Evolutionary conservation across 2,888 invertebrate species (phyloP).

Genomic region (Phaedon cochleariae): DNA sequence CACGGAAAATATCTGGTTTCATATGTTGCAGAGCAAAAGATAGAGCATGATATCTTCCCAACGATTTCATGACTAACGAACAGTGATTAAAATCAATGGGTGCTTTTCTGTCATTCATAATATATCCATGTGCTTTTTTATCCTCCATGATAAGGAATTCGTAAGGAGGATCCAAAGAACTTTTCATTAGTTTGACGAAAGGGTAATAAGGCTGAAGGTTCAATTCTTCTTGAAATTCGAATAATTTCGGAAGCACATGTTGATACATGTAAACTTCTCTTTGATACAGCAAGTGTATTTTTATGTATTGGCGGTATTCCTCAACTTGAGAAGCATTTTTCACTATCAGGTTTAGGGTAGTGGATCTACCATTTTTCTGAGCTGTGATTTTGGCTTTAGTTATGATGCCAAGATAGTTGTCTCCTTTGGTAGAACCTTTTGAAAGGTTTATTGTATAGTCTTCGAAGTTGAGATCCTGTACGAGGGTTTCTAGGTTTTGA

Average conservation of each 20-base stretch:
- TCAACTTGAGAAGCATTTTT: constrained; percentile 28
- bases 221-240: constrained; percentile 13
- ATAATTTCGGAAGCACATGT: constrained; percentile 15
- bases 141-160: constrained; percentile 30
- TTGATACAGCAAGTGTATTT: constrained; percentile 22
- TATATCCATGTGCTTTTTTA: constrained; percentile 18
- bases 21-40: constrained; percentile 20
- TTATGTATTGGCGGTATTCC: constrained; percentile 27
- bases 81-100: constrained; percentile 21
- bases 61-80: constrained; percentile 15
- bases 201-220: constrained; percentile 18
- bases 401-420: constrained; percentile 50
- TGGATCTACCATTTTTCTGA: constrained; percentile 21
- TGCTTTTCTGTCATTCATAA: constrained; percentile 23
- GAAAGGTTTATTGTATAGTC: constrained; percentile 31
- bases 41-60: constrained; percentile 23
- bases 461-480: constrained; percentile 4
- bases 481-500: constrained; percentile 1
- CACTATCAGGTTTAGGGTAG: constrained; percentile 24
- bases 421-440: constrained; percentile 45
- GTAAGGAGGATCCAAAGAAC: constrained; percentile 10
- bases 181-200: constrained; percentile 9
- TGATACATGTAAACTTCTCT: constrained; percentile 25
- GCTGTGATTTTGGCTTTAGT: constrained; percentile 35
- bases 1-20: constrained; percentile 13